Evolutionary conservation across 2,797 vertebrate genomes (phyloP), one percentile per base, ranked within the genome.

Genomic region (Enteromius treurensis): DNA sequence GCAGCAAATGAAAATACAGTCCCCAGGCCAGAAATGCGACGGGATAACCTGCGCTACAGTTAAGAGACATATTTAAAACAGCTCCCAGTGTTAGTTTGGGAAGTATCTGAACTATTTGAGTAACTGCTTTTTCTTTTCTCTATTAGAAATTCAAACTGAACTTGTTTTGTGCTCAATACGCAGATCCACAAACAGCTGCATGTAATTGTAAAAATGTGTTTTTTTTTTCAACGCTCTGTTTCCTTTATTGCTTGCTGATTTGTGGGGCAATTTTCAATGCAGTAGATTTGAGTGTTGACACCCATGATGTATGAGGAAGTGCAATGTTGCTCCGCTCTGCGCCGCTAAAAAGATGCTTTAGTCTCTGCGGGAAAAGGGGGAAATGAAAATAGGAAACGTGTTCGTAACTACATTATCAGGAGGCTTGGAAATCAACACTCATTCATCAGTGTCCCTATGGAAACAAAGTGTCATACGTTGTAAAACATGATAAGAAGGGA

Each of bases 321-420:
- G 75, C 51, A 26, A 37, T 2, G 74, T 37, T 83, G 37, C 62
- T 67, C 73, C 26, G 51, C 19, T 45, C 80, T 67, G 60, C 3
- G 26, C 37, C 1, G 13, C 81, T 77, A 76, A 47, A 83, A 78
- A 83, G 74, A 83, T 78, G 75, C 75, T 60, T 47, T 29, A 83
- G 74, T 83, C 81, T 83, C 81, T 60, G 23, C 34, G 65, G 81
- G 74, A 67, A 69, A 60, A 78, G 26, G 42, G 73, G 62, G 73
- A 68, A 82, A 82, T 82, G 60, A 82, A 83, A 83, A 83, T 78
- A 83, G 75, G 74, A 83, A 83, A 83, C 26, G 65, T 83, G 74
- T 83, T 78, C 34, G 73, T 77, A 60, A 78, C 74, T 78, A 60
- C 81, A 83, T 83, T 83, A 83, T 60, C 74, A 70, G 19, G 65